Percentiles rank a stretch among this genome's conserved stretches.
phyloP scores from a whole-genome alignment of 1,140 invertebrate genomes.

The Xylocopa sonorina region DNA sequence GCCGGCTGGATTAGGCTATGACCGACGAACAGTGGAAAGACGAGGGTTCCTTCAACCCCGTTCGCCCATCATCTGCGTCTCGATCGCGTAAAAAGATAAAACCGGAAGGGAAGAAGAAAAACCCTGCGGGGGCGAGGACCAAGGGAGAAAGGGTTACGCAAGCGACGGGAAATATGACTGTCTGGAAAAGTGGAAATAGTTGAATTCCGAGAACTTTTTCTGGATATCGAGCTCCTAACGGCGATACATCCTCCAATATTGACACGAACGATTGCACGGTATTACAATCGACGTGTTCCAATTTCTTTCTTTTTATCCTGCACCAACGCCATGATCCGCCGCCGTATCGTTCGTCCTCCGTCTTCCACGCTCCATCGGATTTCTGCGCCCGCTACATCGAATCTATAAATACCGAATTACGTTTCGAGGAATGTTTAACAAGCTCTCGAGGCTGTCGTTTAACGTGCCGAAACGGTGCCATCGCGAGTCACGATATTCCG shows the following conservation, averaged over 20 bases:
- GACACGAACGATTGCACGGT: conserved; percentile 27
- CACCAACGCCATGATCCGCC: not conserved
- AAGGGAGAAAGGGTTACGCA: not conserved
- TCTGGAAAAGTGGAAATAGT: not conserved
- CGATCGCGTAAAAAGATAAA: conserved; percentile 11
- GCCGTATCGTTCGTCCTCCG: not conserved
- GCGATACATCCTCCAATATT: conserved; percentile 35
- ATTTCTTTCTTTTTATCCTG: not conserved
- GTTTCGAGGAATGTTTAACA: not conserved
- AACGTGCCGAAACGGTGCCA: no score
- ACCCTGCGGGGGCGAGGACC: no score
- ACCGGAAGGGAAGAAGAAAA: not conserved
- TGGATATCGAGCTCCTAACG: conserved; percentile 25
- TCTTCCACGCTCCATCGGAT: not conserved
- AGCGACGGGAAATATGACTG: conserved; percentile 13
- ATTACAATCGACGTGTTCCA: conserved; percentile 26
- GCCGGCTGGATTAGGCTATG: conserved; percentile 66
- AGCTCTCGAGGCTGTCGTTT: not conserved
- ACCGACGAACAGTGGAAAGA: conserved; percentile 56
- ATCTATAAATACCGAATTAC: not conserved
- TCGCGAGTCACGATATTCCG: no score
- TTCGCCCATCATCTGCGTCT: not conserved
- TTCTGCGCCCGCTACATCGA: not conserved
- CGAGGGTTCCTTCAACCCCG: conserved; percentile 36
- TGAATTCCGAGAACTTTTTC: conserved; percentile 10